These are phyloP conservation scores for Lagria hirta DNA, from an alignment of 2,888 invertebrate species.

Conservation along the genomic window DNA sequence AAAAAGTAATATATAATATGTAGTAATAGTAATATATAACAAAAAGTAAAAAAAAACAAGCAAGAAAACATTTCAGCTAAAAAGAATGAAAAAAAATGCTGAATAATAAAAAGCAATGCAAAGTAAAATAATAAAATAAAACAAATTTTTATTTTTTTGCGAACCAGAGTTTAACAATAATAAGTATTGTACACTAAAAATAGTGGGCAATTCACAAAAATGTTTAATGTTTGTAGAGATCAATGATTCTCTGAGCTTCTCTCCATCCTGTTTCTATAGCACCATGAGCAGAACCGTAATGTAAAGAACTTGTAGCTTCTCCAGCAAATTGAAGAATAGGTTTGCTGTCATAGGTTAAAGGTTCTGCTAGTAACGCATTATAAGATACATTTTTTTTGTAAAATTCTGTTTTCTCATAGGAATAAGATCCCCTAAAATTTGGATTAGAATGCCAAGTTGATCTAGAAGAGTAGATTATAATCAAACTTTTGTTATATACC, in stretches of 20 bases:
- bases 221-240: conserved; percentile 4
- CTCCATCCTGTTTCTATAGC: conserved; percentile 9
- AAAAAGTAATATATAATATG: too few species aligned
- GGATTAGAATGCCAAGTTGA: conserved; percentile 7
- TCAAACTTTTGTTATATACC: too few species aligned
- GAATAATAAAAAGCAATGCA: too few species aligned
- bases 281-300: conserved; percentile 3
- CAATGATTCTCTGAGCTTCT: conserved; percentile 7
- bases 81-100: too few species aligned
- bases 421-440: conserved; percentile 10
- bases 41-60: too few species aligned
- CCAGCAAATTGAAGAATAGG: neutral
- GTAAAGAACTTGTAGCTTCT: conserved; percentile 4
- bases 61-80: too few species aligned
- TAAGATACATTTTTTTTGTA: conserved; percentile 3
- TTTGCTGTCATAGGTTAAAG: neutral
- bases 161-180: too few species aligned
- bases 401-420: conserved; percentile 2
- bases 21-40: too few species aligned
- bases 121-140: too few species aligned
- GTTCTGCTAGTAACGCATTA: conserved; percentile 1
- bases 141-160: too few species aligned
- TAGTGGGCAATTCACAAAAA: neutral
- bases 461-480: too few species aligned
- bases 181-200: too few species aligned